Conservation (phyloP, 2,797 vertebrate species). For the Sebastes miniatus region DNA sequence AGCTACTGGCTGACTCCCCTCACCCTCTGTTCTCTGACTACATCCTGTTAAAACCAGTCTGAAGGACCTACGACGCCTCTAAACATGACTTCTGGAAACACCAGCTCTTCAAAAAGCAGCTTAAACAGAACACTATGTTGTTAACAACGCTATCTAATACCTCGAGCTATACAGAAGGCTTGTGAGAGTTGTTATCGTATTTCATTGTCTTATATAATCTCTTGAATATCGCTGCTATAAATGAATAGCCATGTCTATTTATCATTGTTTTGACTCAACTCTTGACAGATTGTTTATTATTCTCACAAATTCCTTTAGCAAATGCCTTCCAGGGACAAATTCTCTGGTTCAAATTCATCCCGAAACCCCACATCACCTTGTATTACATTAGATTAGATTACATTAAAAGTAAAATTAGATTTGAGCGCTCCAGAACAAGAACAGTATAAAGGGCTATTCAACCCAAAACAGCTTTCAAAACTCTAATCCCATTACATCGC, state of each 20-base stretch:
- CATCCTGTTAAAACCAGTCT: slow-evolving; percentile 31
- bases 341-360: not conserved
- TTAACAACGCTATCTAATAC: slow-evolving; percentile 8
- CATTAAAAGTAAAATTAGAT: slow-evolving; percentile 15
- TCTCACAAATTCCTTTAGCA: not conserved
- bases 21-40: slow-evolving; percentile 43
- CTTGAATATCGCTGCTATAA: not conserved
- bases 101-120: slow-evolving; percentile 24
- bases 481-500: slow-evolving; percentile 7
- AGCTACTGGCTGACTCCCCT: slow-evolving; percentile 19
- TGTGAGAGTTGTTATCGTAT: not conserved
- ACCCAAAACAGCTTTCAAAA: slow-evolving; percentile 1
- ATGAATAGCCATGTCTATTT: not conserved
- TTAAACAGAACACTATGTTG: not conserved
- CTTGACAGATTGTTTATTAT: not conserved
- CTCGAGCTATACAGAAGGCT: not conserved
- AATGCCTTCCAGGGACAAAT: not conserved
- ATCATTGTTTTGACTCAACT: not conserved
- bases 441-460: not conserved
- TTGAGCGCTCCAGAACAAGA: not conserved
- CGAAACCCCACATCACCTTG: not conserved
- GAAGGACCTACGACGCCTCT: slow-evolving; percentile 19
- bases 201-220: not conserved
- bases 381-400: slow-evolving; percentile 24
- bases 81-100: slow-evolving; percentile 24